phyloP scores from a whole-genome alignment of 1,140 invertebrate genomes.

The Leptinotarsa defecta region DNA sequence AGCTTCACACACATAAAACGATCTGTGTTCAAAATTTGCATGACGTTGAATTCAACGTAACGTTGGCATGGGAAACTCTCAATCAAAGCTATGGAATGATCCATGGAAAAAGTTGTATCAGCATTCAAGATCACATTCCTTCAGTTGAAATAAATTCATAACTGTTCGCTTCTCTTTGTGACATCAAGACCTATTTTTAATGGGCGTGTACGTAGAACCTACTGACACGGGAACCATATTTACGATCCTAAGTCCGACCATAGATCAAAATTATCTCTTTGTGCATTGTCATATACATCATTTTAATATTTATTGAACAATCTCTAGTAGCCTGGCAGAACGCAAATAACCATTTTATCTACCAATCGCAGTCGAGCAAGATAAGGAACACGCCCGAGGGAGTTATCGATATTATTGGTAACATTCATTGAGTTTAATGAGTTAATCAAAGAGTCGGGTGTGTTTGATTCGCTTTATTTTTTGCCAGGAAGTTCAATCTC shows the following conservation, averaged over 20 bases:
- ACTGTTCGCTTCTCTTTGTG: background rate
- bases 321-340: background rate
- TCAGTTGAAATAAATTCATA: too few species aligned
- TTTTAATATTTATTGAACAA: background rate
- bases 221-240: background rate
- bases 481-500: background rate
- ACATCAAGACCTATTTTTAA: background rate
- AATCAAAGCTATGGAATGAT: too few species aligned
- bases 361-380: background rate
- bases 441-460: background rate
- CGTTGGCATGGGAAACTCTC: too few species aligned
- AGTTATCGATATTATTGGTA: background rate
- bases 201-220: background rate
- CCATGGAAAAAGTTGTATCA: too few species aligned
- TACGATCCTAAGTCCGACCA: background rate
- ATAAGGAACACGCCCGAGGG: background rate
- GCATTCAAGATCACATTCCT: too few species aligned
- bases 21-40: too few species aligned
- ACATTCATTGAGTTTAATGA: background rate
- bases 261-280: background rate
- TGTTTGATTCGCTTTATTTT: background rate
- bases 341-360: background rate
- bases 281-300: slow-evolving; percentile 6
- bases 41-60: too few species aligned
- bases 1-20: too few species aligned